Conservation (phyloP, 2,113 vertebrate species). For the Garra rufa region DNA sequence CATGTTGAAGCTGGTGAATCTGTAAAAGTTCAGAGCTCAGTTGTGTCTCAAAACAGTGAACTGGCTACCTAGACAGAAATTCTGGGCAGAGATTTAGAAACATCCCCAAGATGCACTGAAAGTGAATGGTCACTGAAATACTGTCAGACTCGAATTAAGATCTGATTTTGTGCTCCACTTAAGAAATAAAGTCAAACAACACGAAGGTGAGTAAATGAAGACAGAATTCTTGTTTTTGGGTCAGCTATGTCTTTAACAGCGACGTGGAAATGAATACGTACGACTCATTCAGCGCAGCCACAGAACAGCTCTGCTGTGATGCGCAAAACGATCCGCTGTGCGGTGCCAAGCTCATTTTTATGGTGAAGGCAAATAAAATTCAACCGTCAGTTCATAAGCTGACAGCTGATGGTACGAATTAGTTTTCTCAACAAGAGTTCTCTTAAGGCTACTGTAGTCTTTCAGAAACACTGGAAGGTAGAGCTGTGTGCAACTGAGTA, state of each 20-base stretch:
- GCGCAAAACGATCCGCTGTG: background rate
- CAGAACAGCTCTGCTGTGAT: background rate
- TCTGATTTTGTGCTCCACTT: background rate
- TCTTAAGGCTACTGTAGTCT: background rate
- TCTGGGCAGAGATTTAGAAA: background rate
- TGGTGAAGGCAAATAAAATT: background rate
- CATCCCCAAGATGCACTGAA: background rate
- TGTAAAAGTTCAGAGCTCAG: constrained; percentile 12
- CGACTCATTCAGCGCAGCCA: background rate
- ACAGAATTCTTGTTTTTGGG: background rate
- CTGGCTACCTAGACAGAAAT: background rate
- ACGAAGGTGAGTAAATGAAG: background rate
- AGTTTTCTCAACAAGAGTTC: background rate
- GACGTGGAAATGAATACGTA: background rate
- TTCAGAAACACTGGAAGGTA: background rate
- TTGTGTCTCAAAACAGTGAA: background rate
- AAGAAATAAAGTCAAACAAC: background rate
- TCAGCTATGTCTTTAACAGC: background rate
- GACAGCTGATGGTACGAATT: background rate
- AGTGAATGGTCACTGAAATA: background rate
- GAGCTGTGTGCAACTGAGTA: background rate
- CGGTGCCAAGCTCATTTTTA: constrained; percentile 16
- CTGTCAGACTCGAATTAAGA: too few relatives aligned
- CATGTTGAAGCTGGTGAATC: constrained; percentile 30
- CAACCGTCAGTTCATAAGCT: background rate